Conservation (phyloP, 2,888 invertebrate species). For the Phymatocera aterrima region DNA sequence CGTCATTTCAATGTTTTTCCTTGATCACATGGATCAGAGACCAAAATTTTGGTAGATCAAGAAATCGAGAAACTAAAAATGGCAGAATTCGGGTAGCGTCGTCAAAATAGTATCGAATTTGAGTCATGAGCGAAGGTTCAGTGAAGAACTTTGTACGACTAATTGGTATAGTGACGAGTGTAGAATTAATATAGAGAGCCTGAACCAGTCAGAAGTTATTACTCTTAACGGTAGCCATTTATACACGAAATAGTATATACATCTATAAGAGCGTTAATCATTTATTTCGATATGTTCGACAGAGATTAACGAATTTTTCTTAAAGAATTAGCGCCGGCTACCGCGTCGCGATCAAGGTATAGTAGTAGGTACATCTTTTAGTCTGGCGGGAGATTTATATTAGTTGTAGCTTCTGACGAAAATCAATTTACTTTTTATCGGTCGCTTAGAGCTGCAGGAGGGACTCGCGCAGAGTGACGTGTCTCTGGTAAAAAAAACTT, state of each 20-base stretch:
- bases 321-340: background rate
- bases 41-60: background rate
- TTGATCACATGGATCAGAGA: background rate
- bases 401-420: conserved; percentile 33
- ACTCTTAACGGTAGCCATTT: background rate
- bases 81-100: background rate
- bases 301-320: background rate
- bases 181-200: no score
- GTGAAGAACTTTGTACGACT: background rate
- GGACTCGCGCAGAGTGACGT: conserved; percentile 22
- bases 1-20: background rate
- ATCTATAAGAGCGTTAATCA: background rate
- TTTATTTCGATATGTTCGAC: background rate
- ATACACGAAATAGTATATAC: no score
- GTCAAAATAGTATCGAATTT: background rate
- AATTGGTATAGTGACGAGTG: no score
- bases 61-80: background rate
- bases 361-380: background rate
- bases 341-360: background rate
- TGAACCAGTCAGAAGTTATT: background rate
- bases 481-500: conserved; percentile 21
- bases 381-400: conserved; percentile 9
- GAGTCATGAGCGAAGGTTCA: background rate
- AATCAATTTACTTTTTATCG: conserved; percentile 42
- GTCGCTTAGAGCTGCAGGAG: conserved; percentile 36